phyloP scores from a whole-genome alignment of 2,888 invertebrate species.

The Nephrotoma appendiculata region DNA sequence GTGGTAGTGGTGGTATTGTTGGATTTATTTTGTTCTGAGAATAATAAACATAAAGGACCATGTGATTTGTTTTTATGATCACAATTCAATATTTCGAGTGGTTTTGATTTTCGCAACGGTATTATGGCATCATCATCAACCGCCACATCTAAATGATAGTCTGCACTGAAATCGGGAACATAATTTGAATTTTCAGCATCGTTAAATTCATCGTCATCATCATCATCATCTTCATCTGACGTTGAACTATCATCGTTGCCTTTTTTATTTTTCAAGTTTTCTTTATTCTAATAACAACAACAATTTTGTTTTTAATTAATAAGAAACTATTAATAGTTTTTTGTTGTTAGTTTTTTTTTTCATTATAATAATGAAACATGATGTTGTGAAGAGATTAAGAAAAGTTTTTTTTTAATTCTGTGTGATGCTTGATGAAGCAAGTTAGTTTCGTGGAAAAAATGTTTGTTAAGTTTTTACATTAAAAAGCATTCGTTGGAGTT shows the following conservation, averaged over 20 bases:
- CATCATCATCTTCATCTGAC: conserved; percentile 22
- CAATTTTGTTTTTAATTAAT: neutral
- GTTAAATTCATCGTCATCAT: conserved; percentile 13
- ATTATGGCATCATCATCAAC: neutral
- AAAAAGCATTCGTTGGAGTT: no score
- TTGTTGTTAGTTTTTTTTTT: neutral
- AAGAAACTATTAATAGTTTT: neutral
- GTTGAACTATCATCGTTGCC: neutral
- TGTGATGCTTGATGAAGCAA: no score
- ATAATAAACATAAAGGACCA: neutral
- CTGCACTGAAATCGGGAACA: neutral
- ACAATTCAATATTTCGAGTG: neutral
- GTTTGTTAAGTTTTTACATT: no score
- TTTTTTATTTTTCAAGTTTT: neutral
- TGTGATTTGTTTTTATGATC: neutral
- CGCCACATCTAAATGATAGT: neutral
- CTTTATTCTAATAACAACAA: neutral
- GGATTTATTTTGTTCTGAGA: neutral
- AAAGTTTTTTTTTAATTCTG: no score
- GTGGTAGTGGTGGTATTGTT: neutral
- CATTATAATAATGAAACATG: neutral
- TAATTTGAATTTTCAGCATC: neutral
- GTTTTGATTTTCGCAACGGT: neutral
- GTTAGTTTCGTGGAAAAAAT: no score
- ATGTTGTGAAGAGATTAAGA: no score